A percentile compares a stretch with the other conserved stretches of the same genome.
Evolutionary conservation across 2,888 invertebrate species (phyloP).

Genomic region (Euspilapteryx auroguttella): DNA sequence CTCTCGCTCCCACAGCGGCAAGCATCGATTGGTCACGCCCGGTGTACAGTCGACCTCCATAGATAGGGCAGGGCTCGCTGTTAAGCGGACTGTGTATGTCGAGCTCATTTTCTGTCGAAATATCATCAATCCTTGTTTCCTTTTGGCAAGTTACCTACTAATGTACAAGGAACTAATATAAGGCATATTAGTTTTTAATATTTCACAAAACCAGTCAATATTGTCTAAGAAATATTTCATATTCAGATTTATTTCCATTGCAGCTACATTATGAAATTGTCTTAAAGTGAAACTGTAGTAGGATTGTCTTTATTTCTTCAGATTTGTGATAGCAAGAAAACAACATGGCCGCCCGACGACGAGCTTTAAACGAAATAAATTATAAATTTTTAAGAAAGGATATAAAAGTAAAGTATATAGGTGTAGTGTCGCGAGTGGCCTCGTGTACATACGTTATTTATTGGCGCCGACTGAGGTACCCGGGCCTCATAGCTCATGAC

Average conservation of each 20-base stretch:
- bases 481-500: slow-evolving; percentile 18
- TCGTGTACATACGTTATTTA: slow-evolving; percentile 57
- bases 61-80: slow-evolving; percentile 58
- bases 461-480: slow-evolving; percentile 42
- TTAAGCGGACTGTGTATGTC: no score
- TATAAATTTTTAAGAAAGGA: slow-evolving; percentile 49
- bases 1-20: no score
- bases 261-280: no score
- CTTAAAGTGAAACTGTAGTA: not conserved
- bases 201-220: no score
- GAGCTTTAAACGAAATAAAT: slow-evolving; percentile 41
- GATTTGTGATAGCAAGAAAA: not conserved
- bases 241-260: no score
- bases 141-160: no score
- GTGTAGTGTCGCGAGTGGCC: slow-evolving; percentile 31
- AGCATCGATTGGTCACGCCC: no score
- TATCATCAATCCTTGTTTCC: no score
- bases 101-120: no score
- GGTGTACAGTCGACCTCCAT: slow-evolving; percentile 46
- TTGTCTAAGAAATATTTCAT: no score
- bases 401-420: slow-evolving; percentile 32
- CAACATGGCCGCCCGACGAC: not conserved
- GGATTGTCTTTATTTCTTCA: not conserved
- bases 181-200: no score
- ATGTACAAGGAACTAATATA: no score